Base-by-base conservation (phyloP, 92 coral and sea anemone species). In the Actinernus sp. region DNA sequence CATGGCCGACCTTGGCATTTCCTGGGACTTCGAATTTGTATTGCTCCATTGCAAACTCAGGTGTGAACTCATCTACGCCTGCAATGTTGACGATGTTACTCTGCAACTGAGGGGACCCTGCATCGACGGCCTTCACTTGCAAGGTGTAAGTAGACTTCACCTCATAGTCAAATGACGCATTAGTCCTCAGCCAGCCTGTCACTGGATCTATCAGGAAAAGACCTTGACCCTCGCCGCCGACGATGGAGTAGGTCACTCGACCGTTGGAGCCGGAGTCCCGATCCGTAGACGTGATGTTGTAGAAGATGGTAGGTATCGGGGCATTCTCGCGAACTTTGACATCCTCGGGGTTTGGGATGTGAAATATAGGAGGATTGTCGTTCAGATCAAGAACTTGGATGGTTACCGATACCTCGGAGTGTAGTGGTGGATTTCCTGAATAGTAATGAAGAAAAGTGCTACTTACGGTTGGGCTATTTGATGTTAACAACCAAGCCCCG, bases 351-450 rank as follows among this genome's bases (percentile, higher is more conserved):
- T 61, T 45, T 5, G 77, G 87, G 20, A 86, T 54, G 47, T 61
- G 58, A 49, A 95, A 95, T 27, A 71, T 61, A 3, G 99, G 99
- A 10, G 65, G 45, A 81, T 95, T 95, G 82, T 95, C 99, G 31
- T 93, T 93, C 55, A 86, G 41, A 71, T 93, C 98, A 2, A 48
- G 54, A 2, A 93, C 93, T 38, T 54, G 66, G 57, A 93, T 78
- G 24, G 54, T 52, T 9, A 80, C 98, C 5, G 98, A 61, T 3
- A 85, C 82, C 30, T 72, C 72, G 8, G 73, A 28, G 16, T 65
- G 59, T 23, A 65, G 22, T 26, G 91, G 75, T 36, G 89, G 84
- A 7, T 9, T 41, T n/a, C 98, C 98, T 93, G 49, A 48, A n/a
- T n/a, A n/a, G n/a, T n/a, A n/a, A n/a, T n/a, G n/a, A n/a, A n/a